Percentiles rank a stretch among this genome's conserved stretches.
Evolutionary conservation across 1,140 invertebrate genomes (phyloP).

Genomic region (Drosophila triauraria): DNA sequence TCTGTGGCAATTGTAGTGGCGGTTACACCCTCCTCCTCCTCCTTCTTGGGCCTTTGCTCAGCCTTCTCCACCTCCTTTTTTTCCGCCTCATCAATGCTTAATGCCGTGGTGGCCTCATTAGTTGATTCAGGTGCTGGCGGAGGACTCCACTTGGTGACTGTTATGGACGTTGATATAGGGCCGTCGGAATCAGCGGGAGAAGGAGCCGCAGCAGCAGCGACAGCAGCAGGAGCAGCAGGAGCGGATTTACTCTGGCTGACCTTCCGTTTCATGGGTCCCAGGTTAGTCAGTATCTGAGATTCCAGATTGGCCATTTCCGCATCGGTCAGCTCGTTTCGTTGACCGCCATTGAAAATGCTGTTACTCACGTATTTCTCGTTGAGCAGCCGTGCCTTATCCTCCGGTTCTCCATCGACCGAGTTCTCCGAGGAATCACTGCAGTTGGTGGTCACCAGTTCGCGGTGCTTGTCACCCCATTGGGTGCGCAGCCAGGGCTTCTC

Average conservation of each 20-base stretch:
- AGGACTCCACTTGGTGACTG: slow-evolving; percentile 18
- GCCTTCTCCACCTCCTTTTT: slow-evolving; percentile 3
- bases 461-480: slow-evolving; percentile 81
- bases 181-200: slow-evolving; percentile 12
- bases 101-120: slow-evolving; percentile 72
- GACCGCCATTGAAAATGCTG: slow-evolving; percentile 78
- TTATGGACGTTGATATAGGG: slow-evolving; percentile 21
- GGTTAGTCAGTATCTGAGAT: slow-evolving; percentile 69
- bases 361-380: slow-evolving; percentile 81
- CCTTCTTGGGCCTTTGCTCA: not conserved
- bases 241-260: slow-evolving; percentile 35
- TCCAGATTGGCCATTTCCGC: slow-evolving; percentile 76
- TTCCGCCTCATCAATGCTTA: slow-evolving; percentile 73
- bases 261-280: slow-evolving; percentile 51
- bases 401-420: slow-evolving; percentile 38
- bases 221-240: slow-evolving; percentile 11
- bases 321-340: slow-evolving; percentile 72
- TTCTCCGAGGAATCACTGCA: slow-evolving; percentile 66
- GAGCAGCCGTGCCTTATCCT: slow-evolving; percentile 43
- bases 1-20: slow-evolving; percentile 52
- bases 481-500: slow-evolving; percentile 83
- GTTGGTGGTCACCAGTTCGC: slow-evolving; percentile 74
- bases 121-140: slow-evolving; percentile 34
- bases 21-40: slow-evolving; percentile 30
- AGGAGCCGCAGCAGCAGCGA: slow-evolving; percentile 4